phyloP scores from a whole-genome alignment of 2,113 vertebrate species.

The Spermophilus dauricus region DNA sequence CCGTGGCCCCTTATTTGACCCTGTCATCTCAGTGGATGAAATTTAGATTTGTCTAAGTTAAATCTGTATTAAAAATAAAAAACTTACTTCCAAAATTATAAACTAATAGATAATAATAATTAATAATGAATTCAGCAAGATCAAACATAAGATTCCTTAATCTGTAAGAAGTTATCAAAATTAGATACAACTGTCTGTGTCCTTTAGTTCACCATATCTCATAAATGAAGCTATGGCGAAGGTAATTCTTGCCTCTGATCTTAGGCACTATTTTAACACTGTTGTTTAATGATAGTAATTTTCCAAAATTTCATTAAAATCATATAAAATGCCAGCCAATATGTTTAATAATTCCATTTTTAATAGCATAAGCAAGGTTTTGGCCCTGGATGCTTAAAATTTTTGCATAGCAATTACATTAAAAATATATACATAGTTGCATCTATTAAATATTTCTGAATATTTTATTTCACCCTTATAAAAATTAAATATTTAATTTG shows the following conservation, averaged over 20 bases:
- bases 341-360: conserved; percentile 45
- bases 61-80: background rate
- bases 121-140: background rate
- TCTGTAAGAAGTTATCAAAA: background rate
- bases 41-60: background rate
- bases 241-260: background rate
- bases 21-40: background rate
- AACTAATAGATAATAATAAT: background rate
- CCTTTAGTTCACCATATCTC: background rate
- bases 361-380: conserved; percentile 31
- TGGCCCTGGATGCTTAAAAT: background rate
- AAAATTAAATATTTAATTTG: conserved; percentile 58
- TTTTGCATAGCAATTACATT: background rate
- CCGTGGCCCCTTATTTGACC: background rate
- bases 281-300: background rate
- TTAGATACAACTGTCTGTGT: background rate
- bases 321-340: background rate
- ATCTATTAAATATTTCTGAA: conserved; percentile 55
- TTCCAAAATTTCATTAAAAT: conserved; percentile 55
- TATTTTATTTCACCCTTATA: background rate
- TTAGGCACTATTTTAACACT: conserved; percentile 24
- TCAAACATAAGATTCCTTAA: background rate
- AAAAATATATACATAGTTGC: background rate
- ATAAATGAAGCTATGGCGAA: background rate
- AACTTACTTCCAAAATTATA: background rate